These are phyloP conservation scores for Toxotes chatareus DNA, from an alignment of 2,113 vertebrate species.

Conservation along the genomic window DNA sequence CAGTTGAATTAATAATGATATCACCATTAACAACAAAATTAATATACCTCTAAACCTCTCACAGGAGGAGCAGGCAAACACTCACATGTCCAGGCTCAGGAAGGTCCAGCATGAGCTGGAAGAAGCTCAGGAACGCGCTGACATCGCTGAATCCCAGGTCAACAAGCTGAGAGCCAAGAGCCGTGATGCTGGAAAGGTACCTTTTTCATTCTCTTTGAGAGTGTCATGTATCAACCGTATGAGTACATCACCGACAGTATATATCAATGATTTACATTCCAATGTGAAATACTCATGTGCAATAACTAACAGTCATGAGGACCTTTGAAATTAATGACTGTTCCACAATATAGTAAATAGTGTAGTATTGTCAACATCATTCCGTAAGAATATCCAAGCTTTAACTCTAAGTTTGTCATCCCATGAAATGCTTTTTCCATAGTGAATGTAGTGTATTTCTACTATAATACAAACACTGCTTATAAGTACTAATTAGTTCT, in stretches of 20 bases:
- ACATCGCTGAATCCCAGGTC: slow-evolving; percentile 76
- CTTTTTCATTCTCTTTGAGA: not conserved
- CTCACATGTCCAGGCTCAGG: slow-evolving; percentile 70
- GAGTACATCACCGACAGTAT: not conserved
- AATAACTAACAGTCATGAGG: not conserved
- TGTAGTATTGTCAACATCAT: too few species aligned
- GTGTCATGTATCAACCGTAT: not conserved
- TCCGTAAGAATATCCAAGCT: not conserved
- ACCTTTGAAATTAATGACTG: not conserved
- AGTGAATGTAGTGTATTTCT: not conserved
- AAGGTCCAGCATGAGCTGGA: slow-evolving; percentile 78
- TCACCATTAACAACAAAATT: not conserved
- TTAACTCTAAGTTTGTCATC: not conserved
- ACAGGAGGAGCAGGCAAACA: slow-evolving; percentile 79
- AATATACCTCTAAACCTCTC: not conserved
- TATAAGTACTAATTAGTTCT: not conserved
- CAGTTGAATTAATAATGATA: not conserved
- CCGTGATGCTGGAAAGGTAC: slow-evolving; percentile 74
- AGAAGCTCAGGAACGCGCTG: slow-evolving; percentile 77
- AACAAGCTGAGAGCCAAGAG: slow-evolving; percentile 78
- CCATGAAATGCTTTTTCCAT: not conserved
- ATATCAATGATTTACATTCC: not conserved
- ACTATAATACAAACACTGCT: not conserved
- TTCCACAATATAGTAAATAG: too few species aligned
- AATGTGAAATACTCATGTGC: not conserved